Conservation (phyloP, 2,113 vertebrate genomes). For the Acrocephalus arundinaceus region DNA sequence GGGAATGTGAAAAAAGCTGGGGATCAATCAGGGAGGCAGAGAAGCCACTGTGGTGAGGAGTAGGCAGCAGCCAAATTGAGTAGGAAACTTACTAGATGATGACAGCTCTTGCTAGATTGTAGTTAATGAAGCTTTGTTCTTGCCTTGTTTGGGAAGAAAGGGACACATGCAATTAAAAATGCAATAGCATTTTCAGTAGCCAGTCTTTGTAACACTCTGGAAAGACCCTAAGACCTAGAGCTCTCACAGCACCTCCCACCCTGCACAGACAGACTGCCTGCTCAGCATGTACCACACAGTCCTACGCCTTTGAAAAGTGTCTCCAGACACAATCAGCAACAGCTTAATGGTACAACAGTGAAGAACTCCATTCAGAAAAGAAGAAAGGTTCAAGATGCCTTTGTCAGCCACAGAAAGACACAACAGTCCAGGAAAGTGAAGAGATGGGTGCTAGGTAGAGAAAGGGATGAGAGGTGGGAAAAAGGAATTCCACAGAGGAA, state of each 20-base stretch:
- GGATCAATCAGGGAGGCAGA: background rate
- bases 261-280: background rate
- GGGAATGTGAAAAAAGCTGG: background rate
- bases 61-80: rapidly evolving
- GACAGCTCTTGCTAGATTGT: background rate
- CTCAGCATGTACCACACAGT: background rate
- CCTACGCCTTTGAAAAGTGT: background rate
- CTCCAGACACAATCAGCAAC: background rate
- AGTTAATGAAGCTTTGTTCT: background rate
- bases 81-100: background rate
- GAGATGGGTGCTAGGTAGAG: background rate
- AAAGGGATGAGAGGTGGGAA: background rate
- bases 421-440: background rate
- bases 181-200: background rate
- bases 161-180: background rate
- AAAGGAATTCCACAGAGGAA: background rate
- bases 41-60: background rate
- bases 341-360: background rate
- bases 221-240: background rate
- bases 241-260: background rate
- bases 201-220: background rate
- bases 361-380: background rate
- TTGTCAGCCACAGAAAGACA: background rate
- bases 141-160: background rate
- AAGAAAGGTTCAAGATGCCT: background rate